phyloP scores from a whole-genome alignment of 1,140 invertebrate species.

The Aphelenchoides avenae region DNA sequence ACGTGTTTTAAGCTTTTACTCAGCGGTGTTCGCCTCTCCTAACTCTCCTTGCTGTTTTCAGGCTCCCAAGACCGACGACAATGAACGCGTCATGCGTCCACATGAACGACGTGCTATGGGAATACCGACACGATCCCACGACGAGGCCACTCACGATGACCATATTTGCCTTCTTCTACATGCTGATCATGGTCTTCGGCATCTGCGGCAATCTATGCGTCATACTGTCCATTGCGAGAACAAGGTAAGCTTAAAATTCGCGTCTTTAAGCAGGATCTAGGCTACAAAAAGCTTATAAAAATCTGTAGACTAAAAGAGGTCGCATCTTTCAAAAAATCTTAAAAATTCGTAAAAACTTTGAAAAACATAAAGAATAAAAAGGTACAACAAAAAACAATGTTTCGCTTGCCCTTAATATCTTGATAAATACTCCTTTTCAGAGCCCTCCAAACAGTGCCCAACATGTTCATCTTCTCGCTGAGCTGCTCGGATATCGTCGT shows the following conservation, averaged over 20 bases:
- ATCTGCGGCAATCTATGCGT: slow-evolving; percentile 40
- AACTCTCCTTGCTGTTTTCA: no score
- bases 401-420: neutral
- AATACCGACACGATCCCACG: slow-evolving; percentile 27
- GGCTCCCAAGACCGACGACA: no score
- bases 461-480: slow-evolving; percentile 57
- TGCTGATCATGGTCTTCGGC: slow-evolving; percentile 40
- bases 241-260: slow-evolving; percentile 11
- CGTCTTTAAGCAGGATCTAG: neutral
- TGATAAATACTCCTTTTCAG: slow-evolving; percentile 63
- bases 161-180: slow-evolving; percentile 38
- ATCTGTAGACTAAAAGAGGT: neutral
- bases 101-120: slow-evolving; percentile 41
- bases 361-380: neutral
- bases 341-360: neutral
- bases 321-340: neutral
- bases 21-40: no score
- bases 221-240: slow-evolving; percentile 37
- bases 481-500: slow-evolving; percentile 58
- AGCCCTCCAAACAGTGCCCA: slow-evolving; percentile 60
- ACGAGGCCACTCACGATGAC: slow-evolving; percentile 32
- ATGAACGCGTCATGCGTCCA: slow-evolving; percentile 26
- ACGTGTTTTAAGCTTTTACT: no score
- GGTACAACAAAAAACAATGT: neutral
- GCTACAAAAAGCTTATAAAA: neutral